Evolutionary conservation across 1,140 invertebrate species (phyloP), one percentile per base, ranked within the genome.

Genomic region (Cotesia typhae): DNA sequence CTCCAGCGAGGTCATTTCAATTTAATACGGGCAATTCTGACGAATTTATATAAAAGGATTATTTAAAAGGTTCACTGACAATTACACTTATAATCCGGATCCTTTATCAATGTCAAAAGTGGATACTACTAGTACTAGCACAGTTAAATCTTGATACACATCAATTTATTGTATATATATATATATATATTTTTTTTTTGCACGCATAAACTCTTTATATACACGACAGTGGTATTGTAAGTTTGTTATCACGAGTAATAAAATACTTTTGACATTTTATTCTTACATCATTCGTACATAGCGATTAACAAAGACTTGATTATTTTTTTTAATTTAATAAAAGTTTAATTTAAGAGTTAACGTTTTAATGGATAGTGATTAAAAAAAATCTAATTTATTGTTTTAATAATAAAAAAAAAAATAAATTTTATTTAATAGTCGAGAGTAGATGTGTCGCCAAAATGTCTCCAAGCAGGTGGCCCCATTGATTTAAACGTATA

Each of bases 11-110:
- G 41, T 65, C 63, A 38, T 65, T 65, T n/a, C 63, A 65, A 65
- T 65, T 65, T 65, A n/a, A 51, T 65, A 65, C 41, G 41, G 63
- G 63, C 63, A 65, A 65, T 65, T 65, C 47, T 51, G 63, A 47
- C 47, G 36, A 51, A 65, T 65, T 14, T 51, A 38, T 38, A 63
- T 63, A 63, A 63, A 60, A 63, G 60, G 60, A 36, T 63, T 63
- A 36, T 14, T 57, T 57, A 20, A 20, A 57, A 12, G 14, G 36
- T 59, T 59, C n/a, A 36, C 60, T 41, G n/a, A 28, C 12, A 63
- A n/a, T 37, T 28, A n/a, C 7, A 63, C n/a, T n/a, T 63, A n/a
- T 14, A 59, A 20, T 20, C 4, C 17, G 14, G 57, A 59, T 28
- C 57, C 57, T 59, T 59, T 59, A 59, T 59, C 57, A 59, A 59